These are phyloP conservation scores for Pelodiscus sinensis DNA, from an alignment of 2,113 vertebrate genomes.

Conservation along the genomic window DNA sequence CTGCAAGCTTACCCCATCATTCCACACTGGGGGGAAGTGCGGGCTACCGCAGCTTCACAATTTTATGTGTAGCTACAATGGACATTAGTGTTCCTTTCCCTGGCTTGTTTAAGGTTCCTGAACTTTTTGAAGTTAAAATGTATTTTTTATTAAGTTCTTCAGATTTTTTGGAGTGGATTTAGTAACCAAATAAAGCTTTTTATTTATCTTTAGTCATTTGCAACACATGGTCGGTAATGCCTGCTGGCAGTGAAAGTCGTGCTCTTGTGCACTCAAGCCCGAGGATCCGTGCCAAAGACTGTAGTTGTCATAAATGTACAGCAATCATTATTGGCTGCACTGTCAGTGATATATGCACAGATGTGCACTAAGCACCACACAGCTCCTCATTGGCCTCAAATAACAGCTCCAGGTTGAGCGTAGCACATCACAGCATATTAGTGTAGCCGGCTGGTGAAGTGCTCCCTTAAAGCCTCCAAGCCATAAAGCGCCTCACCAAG, in stretches of 20 bases:
- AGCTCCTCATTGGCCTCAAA: neutral
- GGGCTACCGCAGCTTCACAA: too few species aligned
- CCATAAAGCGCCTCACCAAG: too few species aligned
- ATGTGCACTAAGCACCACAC: neutral
- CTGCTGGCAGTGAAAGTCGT: neutral
- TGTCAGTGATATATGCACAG: neutral
- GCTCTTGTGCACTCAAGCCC: neutral
- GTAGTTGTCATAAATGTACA: neutral
- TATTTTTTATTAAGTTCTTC: neutral
- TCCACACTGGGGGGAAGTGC: too few species aligned
- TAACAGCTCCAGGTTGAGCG: too few species aligned
- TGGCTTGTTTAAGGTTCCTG: neutral
- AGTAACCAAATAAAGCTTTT: neutral
- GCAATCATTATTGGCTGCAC: neutral
- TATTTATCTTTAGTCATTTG: neutral
- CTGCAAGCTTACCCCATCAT: too few species aligned
- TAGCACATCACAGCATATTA: too few species aligned
- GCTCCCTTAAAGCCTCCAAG: neutral
- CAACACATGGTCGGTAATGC: neutral
- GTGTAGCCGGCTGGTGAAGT: neutral
- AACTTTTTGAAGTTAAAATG: neutral
- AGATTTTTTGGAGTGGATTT: neutral
- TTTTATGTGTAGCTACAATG: too few species aligned
- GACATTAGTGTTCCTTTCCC: too few species aligned
- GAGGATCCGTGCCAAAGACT: neutral